Evolutionary conservation across 2,797 vertebrate species (phyloP), one percentile per base, ranked within the genome.

Genomic region (Ctenopoma multispine): DNA sequence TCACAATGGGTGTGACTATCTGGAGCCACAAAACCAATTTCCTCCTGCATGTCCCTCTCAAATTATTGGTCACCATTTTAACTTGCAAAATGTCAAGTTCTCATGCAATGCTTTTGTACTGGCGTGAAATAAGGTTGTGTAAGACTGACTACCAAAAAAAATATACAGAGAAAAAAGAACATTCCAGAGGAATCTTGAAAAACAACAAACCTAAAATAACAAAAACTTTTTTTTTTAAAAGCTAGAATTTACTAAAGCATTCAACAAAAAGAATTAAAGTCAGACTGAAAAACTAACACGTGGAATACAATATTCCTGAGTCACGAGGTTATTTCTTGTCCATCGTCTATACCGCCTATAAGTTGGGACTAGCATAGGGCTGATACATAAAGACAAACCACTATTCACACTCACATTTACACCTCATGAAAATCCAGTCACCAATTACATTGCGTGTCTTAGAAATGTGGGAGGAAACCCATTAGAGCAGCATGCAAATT

Each of bases 1-100:
- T 74, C 66, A 69, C 69, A 77, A 77, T 59, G 65, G 62, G 70
- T 77, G 76, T 75, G 49, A 79, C 69, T 77, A 64, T 83, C 43
- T 65, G 51, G 31, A 72, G 41, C 63, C 75, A 72, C 60, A 80
- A 77, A 88, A 74, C 61, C 62, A 63, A 77, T 80, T 77, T 85
- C 82, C 69, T 87, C 34, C 66, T 73, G 49, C 43, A 47, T 49
- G 67, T 61, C 66, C 60, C 71, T 57, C 61, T 72, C 34, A 75
- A 82, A 83, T 83, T 61, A 79, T 58, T 61, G 43, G 55, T 76
- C 70, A 62, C 4, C 11, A 58, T 48, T 67, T 69, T 61, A 67
- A 20, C 38, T 56, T 43, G 68, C 31, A 55, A 80, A 73, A 73
- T 76, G 58, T 80, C 74, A 75, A 66, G 66, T 7, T 29, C 50